A percentile compares a stretch with the other conserved stretches of the same genome.
Conservation (phyloP, 2,888 invertebrate genomes). For the Agrotis clavis region DNA sequence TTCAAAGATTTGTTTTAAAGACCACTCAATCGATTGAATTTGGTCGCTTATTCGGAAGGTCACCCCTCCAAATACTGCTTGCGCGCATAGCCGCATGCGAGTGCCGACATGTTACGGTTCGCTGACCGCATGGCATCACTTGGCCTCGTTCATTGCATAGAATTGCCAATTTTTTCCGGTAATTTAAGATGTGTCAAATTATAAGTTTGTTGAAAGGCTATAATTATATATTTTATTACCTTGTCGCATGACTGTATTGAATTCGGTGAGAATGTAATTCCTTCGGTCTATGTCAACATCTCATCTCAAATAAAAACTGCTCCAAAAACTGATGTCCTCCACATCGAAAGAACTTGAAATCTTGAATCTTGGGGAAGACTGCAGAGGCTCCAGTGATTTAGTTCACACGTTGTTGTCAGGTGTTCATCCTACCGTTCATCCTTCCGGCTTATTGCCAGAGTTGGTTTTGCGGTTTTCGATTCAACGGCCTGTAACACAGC, state of each 20-base stretch:
- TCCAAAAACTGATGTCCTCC: background rate
- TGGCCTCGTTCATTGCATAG: conserved; percentile 70
- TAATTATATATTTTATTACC: conserved; percentile 38
- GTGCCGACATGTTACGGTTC: conserved; percentile 80
- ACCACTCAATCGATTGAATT: conserved; percentile 49
- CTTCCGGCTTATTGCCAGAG: conserved; percentile 36
- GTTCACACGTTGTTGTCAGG: conserved; percentile 10
- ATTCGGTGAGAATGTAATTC: conserved; percentile 26
- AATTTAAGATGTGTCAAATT: conserved; percentile 67
- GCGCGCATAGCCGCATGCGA: conserved; percentile 71
- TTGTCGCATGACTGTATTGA: conserved; percentile 3
- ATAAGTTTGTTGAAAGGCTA: conserved; percentile 24
- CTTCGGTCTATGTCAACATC: conserved; percentile 8
- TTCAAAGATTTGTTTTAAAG: conserved; percentile 40
- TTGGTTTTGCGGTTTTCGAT: conserved; percentile 30
- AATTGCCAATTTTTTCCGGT: conserved; percentile 59
- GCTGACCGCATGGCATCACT: conserved; percentile 76
- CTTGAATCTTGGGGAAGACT: too few relatives aligned
- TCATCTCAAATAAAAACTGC: background rate
- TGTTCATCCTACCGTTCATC: conserved; percentile 31
- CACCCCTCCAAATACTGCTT: conserved; percentile 62
- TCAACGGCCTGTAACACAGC: background rate
- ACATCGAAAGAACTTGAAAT: background rate
- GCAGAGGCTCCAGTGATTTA: too few relatives aligned
- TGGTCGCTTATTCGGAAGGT: conserved; percentile 66